Evolutionary conservation across 2,797 vertebrate species (phyloP).

Genomic region (Enteromius fasciolatus): DNA sequence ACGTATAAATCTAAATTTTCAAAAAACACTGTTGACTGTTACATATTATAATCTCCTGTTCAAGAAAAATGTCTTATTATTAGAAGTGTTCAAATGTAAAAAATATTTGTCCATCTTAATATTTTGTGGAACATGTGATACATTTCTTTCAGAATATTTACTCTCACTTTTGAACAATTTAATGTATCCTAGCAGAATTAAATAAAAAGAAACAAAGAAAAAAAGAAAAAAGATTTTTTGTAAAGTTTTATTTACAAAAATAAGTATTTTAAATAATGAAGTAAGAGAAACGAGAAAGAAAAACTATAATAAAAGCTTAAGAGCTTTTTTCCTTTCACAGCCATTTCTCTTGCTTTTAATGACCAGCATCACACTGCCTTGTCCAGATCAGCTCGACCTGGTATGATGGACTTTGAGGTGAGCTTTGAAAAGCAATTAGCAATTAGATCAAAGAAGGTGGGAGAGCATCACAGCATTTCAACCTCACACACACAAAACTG

Average conservation of each 20-base stretch:
- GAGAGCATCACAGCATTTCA: slow-evolving; percentile 21
- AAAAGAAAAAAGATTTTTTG: neutral
- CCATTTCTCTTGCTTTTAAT: slow-evolving; percentile 43
- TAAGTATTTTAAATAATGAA: neutral
- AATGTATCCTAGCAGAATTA: neutral
- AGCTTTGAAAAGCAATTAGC: slow-evolving; percentile 51
- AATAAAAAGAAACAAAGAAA: neutral
- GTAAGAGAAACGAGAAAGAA: neutral
- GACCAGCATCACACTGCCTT: slow-evolving; percentile 22
- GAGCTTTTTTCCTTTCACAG: slow-evolving; percentile 4
- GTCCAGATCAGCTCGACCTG: slow-evolving; percentile 16
- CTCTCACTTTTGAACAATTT: neutral
- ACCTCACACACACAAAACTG: slow-evolving; percentile 11
- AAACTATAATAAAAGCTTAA: neutral
- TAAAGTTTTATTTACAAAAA: too few relatives aligned
- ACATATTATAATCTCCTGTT: too few relatives aligned
- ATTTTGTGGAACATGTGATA: neutral
- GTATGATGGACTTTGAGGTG: slow-evolving; percentile 26
- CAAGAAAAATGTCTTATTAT: neutral
- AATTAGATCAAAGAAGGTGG: slow-evolving; percentile 45
- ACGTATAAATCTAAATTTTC: too few relatives aligned
- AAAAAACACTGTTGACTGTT: too few relatives aligned
- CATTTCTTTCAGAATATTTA: neutral
- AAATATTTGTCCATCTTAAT: neutral
- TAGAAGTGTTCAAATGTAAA: neutral